phyloP scores from a whole-genome alignment of 64 coral and sea anemone genomes.

The Montipora capricornis region DNA sequence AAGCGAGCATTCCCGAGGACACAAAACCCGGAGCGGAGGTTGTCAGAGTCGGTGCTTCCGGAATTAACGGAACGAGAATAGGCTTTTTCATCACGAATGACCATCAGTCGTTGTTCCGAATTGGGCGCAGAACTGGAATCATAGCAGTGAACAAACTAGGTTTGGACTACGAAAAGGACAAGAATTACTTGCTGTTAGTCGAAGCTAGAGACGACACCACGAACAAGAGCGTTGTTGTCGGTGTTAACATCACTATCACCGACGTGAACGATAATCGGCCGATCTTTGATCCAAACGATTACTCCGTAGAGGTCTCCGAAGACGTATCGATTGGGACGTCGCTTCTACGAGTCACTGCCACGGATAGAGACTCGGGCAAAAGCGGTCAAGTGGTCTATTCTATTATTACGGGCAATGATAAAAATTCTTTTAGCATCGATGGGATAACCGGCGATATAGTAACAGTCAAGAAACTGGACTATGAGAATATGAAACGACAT shows the following conservation, averaged over 20 bases:
- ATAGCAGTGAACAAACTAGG: constrained; percentile 64
- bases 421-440: constrained; percentile 62
- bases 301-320: constrained; percentile 39
- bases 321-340: constrained; percentile 46
- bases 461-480: constrained; percentile 37
- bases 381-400: constrained; percentile 65
- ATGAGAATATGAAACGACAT: constrained; percentile 61
- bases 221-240: constrained; percentile 66
- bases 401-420: constrained; percentile 55
- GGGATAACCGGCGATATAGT: constrained; percentile 38
- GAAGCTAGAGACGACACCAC: constrained; percentile 56
- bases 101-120: constrained; percentile 50
- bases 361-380: constrained; percentile 64
- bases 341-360: constrained; percentile 57
- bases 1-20: constrained; percentile 73
- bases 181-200: constrained; percentile 71
- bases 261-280: constrained; percentile 93
- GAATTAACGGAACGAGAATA: constrained; percentile 35
- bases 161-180: constrained; percentile 83
- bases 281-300: constrained; percentile 29
- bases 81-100: constrained; percentile 66
- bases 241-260: constrained; percentile 66
- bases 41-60: constrained; percentile 50
- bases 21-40: constrained; percentile 64
- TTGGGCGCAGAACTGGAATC: constrained; percentile 77